Conservation (phyloP, 1,140 invertebrate genomes). For the Mya arenaria region DNA sequence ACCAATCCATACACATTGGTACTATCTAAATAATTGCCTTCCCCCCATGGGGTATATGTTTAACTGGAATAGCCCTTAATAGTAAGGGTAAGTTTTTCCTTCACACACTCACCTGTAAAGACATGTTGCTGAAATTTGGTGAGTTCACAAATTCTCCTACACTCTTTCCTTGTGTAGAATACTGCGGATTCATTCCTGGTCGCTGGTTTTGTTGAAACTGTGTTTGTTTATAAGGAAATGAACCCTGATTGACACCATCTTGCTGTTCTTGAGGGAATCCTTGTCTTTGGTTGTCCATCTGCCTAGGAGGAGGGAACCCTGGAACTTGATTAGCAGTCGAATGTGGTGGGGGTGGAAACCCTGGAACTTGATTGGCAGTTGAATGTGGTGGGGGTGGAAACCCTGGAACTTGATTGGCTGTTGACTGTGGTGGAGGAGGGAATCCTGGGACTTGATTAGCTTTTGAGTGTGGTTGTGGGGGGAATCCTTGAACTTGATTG, state of each 20-base stretch:
- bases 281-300: constrained; percentile 4
- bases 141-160: constrained; percentile 30
- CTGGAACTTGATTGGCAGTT: constrained; percentile 25
- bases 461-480: constrained; percentile 32
- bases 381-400: constrained; percentile 26
- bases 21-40: no score
- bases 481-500: constrained; percentile 34
- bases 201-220: no score
- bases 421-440: constrained; percentile 30
- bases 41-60: no score
- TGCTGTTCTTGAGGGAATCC: neutral
- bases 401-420: constrained; percentile 21
- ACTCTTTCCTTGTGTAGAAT: constrained; percentile 12
- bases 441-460: neutral
- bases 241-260: neutral
- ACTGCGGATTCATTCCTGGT: no score
- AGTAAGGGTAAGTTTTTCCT: no score
- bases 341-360: constrained; percentile 13
- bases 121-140: constrained; percentile 55
- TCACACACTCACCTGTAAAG: constrained; percentile 49
- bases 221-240: no score
- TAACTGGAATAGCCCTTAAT: no score
- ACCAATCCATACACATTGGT: no score
- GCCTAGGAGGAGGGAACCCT: constrained; percentile 38
- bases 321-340: constrained; percentile 31